Conservation (phyloP, 2,113 vertebrate genomes). For the Cyanoderma ruficeps region DNA sequence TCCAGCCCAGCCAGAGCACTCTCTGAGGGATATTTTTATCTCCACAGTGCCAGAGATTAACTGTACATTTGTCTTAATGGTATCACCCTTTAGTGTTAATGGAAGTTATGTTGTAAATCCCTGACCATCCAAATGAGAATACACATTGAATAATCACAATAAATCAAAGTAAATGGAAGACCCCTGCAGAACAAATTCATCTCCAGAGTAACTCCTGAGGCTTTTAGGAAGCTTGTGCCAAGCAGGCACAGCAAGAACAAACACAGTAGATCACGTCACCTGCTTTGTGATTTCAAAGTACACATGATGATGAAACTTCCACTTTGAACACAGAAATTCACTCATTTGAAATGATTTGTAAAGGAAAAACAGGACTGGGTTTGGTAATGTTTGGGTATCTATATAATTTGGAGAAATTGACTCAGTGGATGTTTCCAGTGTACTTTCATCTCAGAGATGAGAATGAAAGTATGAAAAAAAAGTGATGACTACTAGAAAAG, state of each 20-base stretch:
- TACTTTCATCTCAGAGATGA: neutral
- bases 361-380: neutral
- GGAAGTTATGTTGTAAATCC: slow-evolving; percentile 65
- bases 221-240: slow-evolving; percentile 21
- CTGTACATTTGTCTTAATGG: slow-evolving; percentile 57
- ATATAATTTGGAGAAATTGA: neutral
- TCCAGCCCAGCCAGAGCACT: neutral
- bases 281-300: neutral
- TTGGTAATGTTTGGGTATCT: neutral
- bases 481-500: neutral
- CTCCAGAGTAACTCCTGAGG: slow-evolving; percentile 12
- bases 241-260: slow-evolving; percentile 18
- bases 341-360: neutral
- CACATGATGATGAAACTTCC: neutral
- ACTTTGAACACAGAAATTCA: neutral
- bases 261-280: neutral
- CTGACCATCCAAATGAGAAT: slow-evolving; percentile 56
- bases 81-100: slow-evolving; percentile 61
- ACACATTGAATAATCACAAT: slow-evolving; percentile 30
- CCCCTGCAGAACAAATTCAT: slow-evolving; percentile 36
- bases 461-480: neutral
- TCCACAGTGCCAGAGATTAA: slow-evolving; percentile 43
- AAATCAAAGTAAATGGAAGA: slow-evolving; percentile 66
- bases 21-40: slow-evolving; percentile 53
- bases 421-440: neutral